phyloP scores from a whole-genome alignment of 2,113 vertebrate genomes.

The Marmota flaviventris region DNA sequence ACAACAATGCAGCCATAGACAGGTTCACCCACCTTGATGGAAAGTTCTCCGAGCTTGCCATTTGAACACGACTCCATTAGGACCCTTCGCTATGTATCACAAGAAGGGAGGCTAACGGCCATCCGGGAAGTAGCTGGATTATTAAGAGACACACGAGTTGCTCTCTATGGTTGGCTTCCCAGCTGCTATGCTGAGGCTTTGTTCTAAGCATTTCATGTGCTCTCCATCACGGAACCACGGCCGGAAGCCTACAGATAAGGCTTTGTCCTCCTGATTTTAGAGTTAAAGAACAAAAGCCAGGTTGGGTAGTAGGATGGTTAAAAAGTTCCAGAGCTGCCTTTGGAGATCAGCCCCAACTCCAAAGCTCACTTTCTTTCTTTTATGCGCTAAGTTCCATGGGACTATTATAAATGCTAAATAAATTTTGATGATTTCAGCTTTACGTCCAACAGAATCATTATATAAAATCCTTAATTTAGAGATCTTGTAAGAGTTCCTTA shows the following conservation, averaged over 20 bases:
- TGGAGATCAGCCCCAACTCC: background rate
- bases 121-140: background rate
- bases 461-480: slow-evolving; percentile 59
- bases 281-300: background rate
- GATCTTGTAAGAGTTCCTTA: background rate
- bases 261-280: background rate
- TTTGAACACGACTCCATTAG: background rate
- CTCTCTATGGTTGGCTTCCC: background rate
- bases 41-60: background rate
- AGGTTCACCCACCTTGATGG: background rate
- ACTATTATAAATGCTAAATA: slow-evolving; percentile 11
- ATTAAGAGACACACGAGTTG: background rate
- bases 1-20: background rate
- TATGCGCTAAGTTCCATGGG: background rate
- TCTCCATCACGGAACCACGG: background rate
- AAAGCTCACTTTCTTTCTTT: background rate
- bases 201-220: background rate
- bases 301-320: background rate
- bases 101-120: background rate
- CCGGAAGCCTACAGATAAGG: background rate
- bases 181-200: too few relatives aligned
- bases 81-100: background rate
- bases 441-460: background rate
- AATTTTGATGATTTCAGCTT: slow-evolving; percentile 26
- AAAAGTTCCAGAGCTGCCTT: slow-evolving; percentile 1